Base-by-base conservation (phyloP, 2,113 vertebrate species). In the Okapia johnstoni region DNA sequence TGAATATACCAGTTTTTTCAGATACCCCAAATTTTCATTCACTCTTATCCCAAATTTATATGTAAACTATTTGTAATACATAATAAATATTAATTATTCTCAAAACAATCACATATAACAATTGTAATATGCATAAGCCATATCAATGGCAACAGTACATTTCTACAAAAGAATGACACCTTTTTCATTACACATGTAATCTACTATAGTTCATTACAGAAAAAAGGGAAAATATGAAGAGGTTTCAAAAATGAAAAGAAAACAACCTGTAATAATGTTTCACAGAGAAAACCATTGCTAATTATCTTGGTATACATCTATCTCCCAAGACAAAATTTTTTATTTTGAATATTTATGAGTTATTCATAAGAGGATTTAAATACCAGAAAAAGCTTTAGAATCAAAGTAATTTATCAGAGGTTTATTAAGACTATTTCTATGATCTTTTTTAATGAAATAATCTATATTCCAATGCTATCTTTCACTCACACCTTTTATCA, bases 371-470 rank as follows among this genome's bases (percentile, higher is more conserved):
- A 88, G 30, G 16, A 54, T 84, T 55, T 80, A 96, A 73, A 52
- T 86, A 85, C 9, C 57, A 96, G 30, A 2, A 40, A 93, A 85
- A 25, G 15, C 2, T 80, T 63, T 93, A 19, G 50, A 93, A 81
- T 84, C n/a, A 43, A 93, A 96, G 70, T 88, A 58, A 61, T 86
- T 80, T 94, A 16, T 93, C 85, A 88, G 28, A n/a, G 9, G 48
- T 54, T 91, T 88, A 57, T 81, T 81, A 25, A 70, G 19, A 63
- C 40, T 48, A 73, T 36, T 92, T 94, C 81, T 40, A 66, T 14
- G 26, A 77, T 83, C 21, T 85, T 89, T 96, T 97, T 96, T 60
- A 70, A 96, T 52, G 6, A 88, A 86, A 55, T 77, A 83, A 92
- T 4, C 17, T 23, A 80, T 57, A 90, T 94, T 80, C 11, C 15